Percentiles rank a stretch among this genome's conserved stretches.
phyloP scores from a whole-genome alignment of 2,797 vertebrate genomes.

The Poecilia gillii region DNA sequence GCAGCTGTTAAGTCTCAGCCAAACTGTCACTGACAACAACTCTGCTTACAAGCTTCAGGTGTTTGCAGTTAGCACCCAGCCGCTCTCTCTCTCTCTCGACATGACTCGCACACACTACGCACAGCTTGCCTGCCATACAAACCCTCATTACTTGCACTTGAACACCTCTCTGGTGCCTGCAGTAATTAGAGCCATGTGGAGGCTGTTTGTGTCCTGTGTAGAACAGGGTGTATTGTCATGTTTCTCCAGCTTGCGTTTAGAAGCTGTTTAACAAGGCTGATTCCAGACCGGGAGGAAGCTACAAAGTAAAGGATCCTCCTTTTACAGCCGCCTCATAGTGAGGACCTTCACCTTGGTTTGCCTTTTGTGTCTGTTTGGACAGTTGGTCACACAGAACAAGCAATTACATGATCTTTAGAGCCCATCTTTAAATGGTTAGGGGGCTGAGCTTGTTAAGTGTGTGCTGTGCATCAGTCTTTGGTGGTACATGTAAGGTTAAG shows the following conservation, averaged over 20 bases:
- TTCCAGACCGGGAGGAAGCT: background rate
- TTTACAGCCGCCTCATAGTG: background rate
- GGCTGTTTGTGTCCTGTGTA: constrained; percentile 40
- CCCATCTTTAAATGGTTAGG: background rate
- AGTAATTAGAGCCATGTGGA: constrained; percentile 72
- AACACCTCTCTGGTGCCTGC: constrained; percentile 59
- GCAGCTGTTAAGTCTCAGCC: constrained; percentile 32
- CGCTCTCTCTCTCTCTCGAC: constrained; percentile 26
- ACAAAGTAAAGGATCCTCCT: background rate
- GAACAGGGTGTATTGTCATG: constrained; percentile 62
- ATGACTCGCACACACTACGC: constrained; percentile 43
- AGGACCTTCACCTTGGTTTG: background rate
- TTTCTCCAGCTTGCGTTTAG: constrained; percentile 63
- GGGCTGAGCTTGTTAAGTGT: constrained; percentile 10
- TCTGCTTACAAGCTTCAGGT: constrained; percentile 72
- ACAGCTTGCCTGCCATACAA: constrained; percentile 17
- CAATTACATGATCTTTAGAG: background rate
- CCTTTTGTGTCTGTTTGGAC: constrained; percentile 9
- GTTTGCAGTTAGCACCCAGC: constrained; percentile 76
- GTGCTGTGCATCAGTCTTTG: constrained; percentile 24
- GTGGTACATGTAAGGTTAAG: constrained; percentile 46
- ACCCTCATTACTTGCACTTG: constrained; percentile 45
- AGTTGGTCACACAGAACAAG: background rate
- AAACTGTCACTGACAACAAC: constrained; percentile 47
- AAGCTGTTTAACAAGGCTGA: constrained; percentile 59